phyloP scores from a whole-genome alignment of 2,797 vertebrate genomes.

The Bryconaethiops microstoma region DNA sequence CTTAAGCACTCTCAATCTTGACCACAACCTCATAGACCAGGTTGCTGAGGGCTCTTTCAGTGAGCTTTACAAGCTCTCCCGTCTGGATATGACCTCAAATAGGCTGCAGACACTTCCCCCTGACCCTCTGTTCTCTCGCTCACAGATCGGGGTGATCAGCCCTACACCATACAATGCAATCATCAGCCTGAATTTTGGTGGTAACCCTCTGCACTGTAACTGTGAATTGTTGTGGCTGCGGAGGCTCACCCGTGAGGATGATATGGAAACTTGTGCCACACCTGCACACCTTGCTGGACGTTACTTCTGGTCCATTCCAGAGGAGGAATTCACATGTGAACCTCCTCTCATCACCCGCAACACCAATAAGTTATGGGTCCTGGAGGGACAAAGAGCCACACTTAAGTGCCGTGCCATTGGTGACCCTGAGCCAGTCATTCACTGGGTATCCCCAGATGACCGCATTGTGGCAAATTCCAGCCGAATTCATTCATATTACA shows the following conservation, averaged over 20 bases:
- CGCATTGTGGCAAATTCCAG: slow-evolving; percentile 84
- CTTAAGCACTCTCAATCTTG: slow-evolving; percentile 90
- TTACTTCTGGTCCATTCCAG: slow-evolving; percentile 92
- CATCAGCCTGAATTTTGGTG: slow-evolving; percentile 87
- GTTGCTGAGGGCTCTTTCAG: slow-evolving; percentile 87
- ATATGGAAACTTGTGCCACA: slow-evolving; percentile 93
- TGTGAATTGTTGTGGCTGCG: slow-evolving; percentile 91
- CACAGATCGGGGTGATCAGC: slow-evolving; percentile 85
- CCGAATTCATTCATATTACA: slow-evolving; percentile 76
- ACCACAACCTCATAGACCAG: slow-evolving; percentile 91
- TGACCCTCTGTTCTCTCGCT: slow-evolving; percentile 87
- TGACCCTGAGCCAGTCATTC: slow-evolving; percentile 86
- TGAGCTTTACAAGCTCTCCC: slow-evolving; percentile 88
- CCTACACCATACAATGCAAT: slow-evolving; percentile 84
- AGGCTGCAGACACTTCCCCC: slow-evolving; percentile 88
- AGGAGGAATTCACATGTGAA: slow-evolving; percentile 93
- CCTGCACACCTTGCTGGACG: slow-evolving; percentile 83
- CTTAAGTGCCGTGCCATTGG: slow-evolving; percentile 88
- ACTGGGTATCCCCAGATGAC: slow-evolving; percentile 93
- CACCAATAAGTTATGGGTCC: slow-evolving; percentile 89
- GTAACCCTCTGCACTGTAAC: slow-evolving; percentile 93
- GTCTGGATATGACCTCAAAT: slow-evolving; percentile 94
- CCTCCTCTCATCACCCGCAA: slow-evolving; percentile 92
- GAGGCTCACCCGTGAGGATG: slow-evolving; percentile 84
- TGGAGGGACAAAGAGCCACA: slow-evolving; percentile 89